Conservation (phyloP, 2,888 invertebrate species). For the Archaeoteleia sp. region DNA sequence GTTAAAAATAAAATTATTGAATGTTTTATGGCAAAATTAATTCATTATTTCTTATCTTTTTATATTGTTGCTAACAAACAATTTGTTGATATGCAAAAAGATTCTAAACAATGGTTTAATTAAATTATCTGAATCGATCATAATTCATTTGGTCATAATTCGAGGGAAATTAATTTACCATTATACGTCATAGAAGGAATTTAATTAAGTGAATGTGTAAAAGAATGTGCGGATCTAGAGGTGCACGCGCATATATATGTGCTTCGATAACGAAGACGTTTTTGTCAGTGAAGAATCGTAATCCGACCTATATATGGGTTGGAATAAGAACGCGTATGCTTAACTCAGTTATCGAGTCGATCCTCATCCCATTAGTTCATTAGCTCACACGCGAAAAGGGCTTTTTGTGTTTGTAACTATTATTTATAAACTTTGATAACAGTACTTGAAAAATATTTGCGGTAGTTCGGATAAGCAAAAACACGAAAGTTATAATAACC, state of each 20-base stretch:
- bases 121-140: constrained; percentile 7
- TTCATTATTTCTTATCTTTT: background rate
- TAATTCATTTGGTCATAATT: background rate
- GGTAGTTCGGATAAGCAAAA: no score
- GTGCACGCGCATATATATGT: no score
- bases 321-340: constrained; percentile 35
- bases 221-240: constrained; percentile 11
- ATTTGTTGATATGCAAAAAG: constrained; percentile 1
- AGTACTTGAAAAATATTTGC: constrained; percentile 2
- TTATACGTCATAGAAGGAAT: constrained; percentile 20
- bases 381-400: constrained; percentile 27
- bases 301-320: constrained; percentile 44
- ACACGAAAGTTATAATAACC: no score
- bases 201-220: constrained; percentile 19
- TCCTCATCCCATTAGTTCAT: constrained; percentile 46
- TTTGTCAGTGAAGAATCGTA: constrained; percentile 28
- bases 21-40: background rate
- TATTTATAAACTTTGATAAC: constrained; percentile 16
- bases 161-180: constrained; percentile 13
- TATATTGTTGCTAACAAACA: background rate
- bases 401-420: constrained; percentile 31
- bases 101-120: constrained; percentile 4
- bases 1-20: constrained; percentile 1
- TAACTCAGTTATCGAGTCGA: constrained; percentile 46
- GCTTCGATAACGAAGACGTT: constrained; percentile 39